These are phyloP conservation scores for Peromyscus maniculatus DNA, from an alignment of 2,113 vertebrate species.

Conservation along the genomic window DNA sequence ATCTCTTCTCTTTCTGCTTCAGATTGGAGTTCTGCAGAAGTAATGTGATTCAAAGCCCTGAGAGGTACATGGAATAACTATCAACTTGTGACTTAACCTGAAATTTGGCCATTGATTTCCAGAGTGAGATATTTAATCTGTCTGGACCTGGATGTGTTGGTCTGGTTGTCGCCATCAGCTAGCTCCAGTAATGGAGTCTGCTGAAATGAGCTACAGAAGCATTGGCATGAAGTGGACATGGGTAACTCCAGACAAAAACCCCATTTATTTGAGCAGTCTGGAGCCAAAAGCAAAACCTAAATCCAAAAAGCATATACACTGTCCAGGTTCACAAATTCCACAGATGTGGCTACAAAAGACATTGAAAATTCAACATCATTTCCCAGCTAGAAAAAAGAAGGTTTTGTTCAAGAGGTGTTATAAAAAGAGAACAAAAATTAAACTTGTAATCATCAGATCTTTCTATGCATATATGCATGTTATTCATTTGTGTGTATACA, in stretches of 20 bases:
- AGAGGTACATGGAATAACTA: constrained; percentile 57
- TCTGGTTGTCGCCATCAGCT: constrained; percentile 35
- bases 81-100: constrained; percentile 37
- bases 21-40: constrained; percentile 42
- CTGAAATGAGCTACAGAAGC: constrained; percentile 48
- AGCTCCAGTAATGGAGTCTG: neutral
- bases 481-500: neutral
- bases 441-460: neutral
- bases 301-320: constrained; percentile 70
- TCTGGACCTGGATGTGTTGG: constrained; percentile 38
- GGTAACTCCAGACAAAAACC: constrained; percentile 44
- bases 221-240: constrained; percentile 33
- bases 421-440: neutral
- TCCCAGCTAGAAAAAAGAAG: constrained; percentile 21
- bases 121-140: constrained; percentile 53
- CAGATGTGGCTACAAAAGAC: constrained; percentile 62
- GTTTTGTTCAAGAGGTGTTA: constrained; percentile 44
- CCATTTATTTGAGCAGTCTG: constrained; percentile 55
- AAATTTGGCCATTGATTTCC: constrained; percentile 53
- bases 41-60: neutral
- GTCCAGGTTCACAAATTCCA: constrained; percentile 62
- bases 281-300: constrained; percentile 66
- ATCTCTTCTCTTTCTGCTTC: neutral
- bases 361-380: constrained; percentile 53
- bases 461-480: neutral